phyloP scores from a whole-genome alignment of 1,140 invertebrate species.

The Macrosteles quadrilineatus region DNA sequence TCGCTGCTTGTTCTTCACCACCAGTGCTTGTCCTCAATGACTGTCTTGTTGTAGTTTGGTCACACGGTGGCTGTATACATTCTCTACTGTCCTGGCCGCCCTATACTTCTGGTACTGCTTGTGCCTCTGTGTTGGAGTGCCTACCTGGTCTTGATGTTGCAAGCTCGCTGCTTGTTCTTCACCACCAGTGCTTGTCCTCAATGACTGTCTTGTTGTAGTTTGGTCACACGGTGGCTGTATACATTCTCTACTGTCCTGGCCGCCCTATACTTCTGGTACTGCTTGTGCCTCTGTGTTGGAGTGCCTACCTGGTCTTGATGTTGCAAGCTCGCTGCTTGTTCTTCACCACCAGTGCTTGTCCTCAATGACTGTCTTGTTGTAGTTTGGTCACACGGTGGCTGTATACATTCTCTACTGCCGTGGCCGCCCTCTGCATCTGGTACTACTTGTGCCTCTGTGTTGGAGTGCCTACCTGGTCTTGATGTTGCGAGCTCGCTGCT shows the following conservation, averaged over 20 bases:
- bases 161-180: slow-evolving; percentile 59
- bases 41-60: slow-evolving; percentile 49
- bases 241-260: slow-evolving; percentile 73
- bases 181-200: slow-evolving; percentile 68
- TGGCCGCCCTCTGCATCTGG: slow-evolving; percentile 65
- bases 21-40: slow-evolving; percentile 64
- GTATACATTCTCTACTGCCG: slow-evolving; percentile 72
- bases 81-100: slow-evolving; percentile 71
- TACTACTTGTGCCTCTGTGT: slow-evolving; percentile 76
- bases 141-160: slow-evolving; percentile 77
- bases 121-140: slow-evolving; percentile 73
- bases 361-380: slow-evolving; percentile 46
- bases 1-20: slow-evolving; percentile 63
- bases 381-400: slow-evolving; percentile 67
- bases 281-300: slow-evolving; percentile 72
- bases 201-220: slow-evolving; percentile 41
- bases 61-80: slow-evolving; percentile 72
- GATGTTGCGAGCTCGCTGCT: slow-evolving; percentile 61
- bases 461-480: slow-evolving; percentile 78
- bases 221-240: slow-evolving; percentile 69
- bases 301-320: slow-evolving; percentile 79
- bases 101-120: slow-evolving; percentile 70
- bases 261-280: slow-evolving; percentile 68
- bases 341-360: slow-evolving; percentile 71
- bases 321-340: slow-evolving; percentile 59